Percentiles rank a stretch among this genome's conserved stretches.
phyloP scores from a whole-genome alignment of 2,888 invertebrate species.

The Pedicia rivosa region DNA sequence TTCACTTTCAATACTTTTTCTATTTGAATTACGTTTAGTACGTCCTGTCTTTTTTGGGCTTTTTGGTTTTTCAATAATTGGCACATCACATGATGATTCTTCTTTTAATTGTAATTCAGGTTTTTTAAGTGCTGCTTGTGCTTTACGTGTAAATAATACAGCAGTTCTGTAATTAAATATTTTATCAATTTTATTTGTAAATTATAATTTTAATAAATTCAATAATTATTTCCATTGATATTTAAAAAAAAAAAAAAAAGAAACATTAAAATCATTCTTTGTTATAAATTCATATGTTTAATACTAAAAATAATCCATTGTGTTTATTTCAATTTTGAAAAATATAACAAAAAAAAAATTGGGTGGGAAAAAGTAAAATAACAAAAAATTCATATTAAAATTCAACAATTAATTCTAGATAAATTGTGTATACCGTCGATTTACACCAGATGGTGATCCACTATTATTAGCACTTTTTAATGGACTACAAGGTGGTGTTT shows the following conservation, averaged over 20 bases:
- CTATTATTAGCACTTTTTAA: constrained; percentile 23
- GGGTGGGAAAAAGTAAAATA: too few relatives aligned
- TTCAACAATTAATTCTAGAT: constrained; percentile 9
- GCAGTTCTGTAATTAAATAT: too few relatives aligned
- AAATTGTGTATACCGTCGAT: too few relatives aligned
- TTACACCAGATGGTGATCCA: constrained; percentile 28
- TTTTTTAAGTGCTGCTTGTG: constrained; percentile 37
- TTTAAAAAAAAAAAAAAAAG: too few relatives aligned
- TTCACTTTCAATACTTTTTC: constrained; percentile 11
- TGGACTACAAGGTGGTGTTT: constrained; percentile 30
- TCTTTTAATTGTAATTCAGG: constrained; percentile 18
- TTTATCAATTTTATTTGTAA: too few relatives aligned
- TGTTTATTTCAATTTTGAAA: too few relatives aligned
- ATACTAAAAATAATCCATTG: too few relatives aligned
- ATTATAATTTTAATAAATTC: too few relatives aligned
- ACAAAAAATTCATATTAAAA: neutral
- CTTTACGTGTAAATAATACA: constrained; percentile 62
- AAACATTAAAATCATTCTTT: too few relatives aligned
- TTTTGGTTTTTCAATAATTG: constrained; percentile 16
- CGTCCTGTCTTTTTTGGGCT: constrained; percentile 24
- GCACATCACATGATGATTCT: constrained; percentile 14
- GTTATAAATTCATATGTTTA: too few relatives aligned
- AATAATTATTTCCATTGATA: too few relatives aligned
- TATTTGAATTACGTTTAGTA: constrained; percentile 23
- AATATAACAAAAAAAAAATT: too few relatives aligned